Conservation (phyloP, 2,113 vertebrate species). For the Bettongia penicillata region DNA sequence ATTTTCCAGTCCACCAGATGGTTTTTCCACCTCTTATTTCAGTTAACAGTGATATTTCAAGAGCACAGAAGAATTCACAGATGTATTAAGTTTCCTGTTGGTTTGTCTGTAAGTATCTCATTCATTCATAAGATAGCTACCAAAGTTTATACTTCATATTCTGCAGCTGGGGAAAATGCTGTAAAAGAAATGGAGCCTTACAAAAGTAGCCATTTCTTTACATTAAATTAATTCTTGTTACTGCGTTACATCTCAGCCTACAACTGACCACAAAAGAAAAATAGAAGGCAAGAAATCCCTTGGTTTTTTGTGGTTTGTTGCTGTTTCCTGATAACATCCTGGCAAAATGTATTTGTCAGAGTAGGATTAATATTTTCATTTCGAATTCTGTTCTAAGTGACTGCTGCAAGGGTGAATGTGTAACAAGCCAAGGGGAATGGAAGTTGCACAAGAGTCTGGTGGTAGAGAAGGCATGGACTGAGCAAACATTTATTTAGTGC, state of each 20-base stretch:
- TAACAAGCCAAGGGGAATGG: constrained; percentile 8
- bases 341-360: constrained; percentile 39
- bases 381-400: constrained; percentile 45
- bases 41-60: constrained; percentile 40
- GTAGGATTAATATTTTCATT: constrained; percentile 20
- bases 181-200: constrained; percentile 21
- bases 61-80: constrained; percentile 46
- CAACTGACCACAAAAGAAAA: constrained; percentile 51
- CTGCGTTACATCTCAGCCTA: constrained; percentile 13
- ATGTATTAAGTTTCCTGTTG: constrained; percentile 24
- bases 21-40: constrained; percentile 56
- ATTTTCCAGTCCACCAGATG: constrained; percentile 43
- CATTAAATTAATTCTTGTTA: constrained; percentile 43
- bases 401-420: constrained; percentile 12
- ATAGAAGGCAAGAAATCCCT: constrained; percentile 9
- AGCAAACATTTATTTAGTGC: background rate
- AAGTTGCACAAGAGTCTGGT: background rate
- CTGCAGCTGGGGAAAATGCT: constrained; percentile 39
- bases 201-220: background rate
- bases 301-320: background rate
- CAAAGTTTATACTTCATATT: background rate
- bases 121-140: constrained; percentile 7
- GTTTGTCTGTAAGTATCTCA: background rate
- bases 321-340: constrained; percentile 43
- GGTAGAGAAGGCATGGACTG: background rate